Base-by-base conservation (phyloP, 2,888 invertebrate genomes). In the Rhagium mordax region DNA sequence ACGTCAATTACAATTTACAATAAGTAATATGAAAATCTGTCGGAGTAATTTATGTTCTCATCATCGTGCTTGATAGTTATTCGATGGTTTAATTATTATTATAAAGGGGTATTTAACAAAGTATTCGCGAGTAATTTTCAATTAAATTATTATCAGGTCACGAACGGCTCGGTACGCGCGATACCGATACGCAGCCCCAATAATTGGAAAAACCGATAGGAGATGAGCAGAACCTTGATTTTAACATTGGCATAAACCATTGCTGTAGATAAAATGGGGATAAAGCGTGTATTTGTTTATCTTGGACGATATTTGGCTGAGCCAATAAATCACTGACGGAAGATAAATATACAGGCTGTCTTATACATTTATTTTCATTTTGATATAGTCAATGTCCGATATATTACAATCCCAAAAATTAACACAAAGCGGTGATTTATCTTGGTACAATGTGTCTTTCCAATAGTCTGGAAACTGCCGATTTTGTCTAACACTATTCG, bases 181-280 rank as follows among this genome's bases (percentile, higher is more conserved):
- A 16, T 29, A 61, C 64, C 16, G 74, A 33, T 70, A 70, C 71
- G 51, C 74, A 16, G 41, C 48, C 72, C 48, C 16, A 62, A 74
- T 74, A 71, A 75, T 75, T 72, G 70, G 73, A 73, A 73, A 75
- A 75, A 67, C 72, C 73, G 71, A 67, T 66, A 61, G 47, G 69
- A 67, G 70, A 7, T 24, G n/a, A 29, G 13, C 41, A n/a, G 15
- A 33, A 15, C 47, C 10, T 60, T 18, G 33, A 27, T 57, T 27
- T 57, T 57, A 10, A 21, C 29, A 27, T 5, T 29, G 57, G n/a
- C n/a, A 41, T 33, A 33, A n/a, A 41, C 41, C 41, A 41, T 41
- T 41, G 41, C 41, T 41, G 41, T 41, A 41, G 41, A 15, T 41
- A 41, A 41, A 41, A 13, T 41, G 41, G n/a, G n/a, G n/a, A n/a